These are phyloP conservation scores for Baryphthengus martii DNA, from an alignment of 2,113 vertebrate species.

Conservation along the genomic window DNA sequence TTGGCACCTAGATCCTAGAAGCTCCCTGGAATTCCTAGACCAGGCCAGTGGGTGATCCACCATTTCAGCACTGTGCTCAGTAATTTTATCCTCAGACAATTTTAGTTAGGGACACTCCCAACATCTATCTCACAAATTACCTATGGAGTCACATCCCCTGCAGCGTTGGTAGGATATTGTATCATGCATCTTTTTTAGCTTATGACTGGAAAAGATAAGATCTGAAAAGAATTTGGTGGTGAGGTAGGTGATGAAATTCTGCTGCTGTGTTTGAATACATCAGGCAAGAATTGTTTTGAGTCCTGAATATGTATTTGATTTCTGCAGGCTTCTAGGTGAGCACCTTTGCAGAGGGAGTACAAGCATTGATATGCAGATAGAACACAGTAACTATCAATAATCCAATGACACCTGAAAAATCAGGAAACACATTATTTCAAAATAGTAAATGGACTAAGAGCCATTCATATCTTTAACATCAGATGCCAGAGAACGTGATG, in stretches of 20 bases:
- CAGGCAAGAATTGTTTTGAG: conserved; percentile 39
- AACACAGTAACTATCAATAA: conserved; percentile 5
- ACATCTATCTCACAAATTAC: conserved; percentile 64
- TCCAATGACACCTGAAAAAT: neutral
- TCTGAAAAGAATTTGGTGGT: conserved; percentile 56
- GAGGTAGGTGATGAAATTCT: conserved; percentile 67
- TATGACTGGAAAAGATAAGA: conserved; percentile 66
- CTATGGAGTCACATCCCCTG: conserved; percentile 56
- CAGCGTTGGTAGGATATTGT: conserved; percentile 57
- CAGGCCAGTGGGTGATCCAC: conserved; percentile 29
- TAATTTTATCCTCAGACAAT: conserved; percentile 50
- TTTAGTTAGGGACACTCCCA: conserved; percentile 56
- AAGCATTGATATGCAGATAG: conserved; percentile 30
- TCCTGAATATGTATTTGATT: conserved; percentile 29
- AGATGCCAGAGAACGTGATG: neutral
- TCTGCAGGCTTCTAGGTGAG: conserved; percentile 3
- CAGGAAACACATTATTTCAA: neutral
- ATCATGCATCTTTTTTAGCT: conserved; percentile 68
- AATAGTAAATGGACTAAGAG: neutral
- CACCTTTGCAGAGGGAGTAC: neutral
- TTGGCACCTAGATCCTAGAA: neutral
- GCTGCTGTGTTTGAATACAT: conserved; percentile 49
- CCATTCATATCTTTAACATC: neutral
- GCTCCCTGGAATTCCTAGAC: conserved; percentile 2
- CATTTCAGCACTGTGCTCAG: neutral